phyloP scores from a whole-genome alignment of 1,140 invertebrate species.

The Eurosta solidaginis region DNA sequence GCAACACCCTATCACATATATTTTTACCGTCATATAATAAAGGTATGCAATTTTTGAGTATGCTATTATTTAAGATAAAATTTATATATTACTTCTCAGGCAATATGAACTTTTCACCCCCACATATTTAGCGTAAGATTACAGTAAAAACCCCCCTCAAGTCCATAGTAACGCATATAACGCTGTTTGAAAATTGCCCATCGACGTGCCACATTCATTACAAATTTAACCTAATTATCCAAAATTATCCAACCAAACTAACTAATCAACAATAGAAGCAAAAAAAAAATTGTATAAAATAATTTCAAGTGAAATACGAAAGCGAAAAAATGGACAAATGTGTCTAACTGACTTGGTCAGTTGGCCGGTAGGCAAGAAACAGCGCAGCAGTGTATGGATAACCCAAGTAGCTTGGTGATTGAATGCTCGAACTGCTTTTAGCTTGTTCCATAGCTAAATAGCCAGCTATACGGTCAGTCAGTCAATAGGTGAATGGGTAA shows the following conservation, averaged over 20 bases:
- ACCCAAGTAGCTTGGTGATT: background rate
- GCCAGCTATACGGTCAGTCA: background rate
- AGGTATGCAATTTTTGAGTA: too few relatives aligned
- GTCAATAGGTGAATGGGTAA: constrained; percentile 17
- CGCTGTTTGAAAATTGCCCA: constrained; percentile 14
- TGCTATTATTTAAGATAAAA: too few relatives aligned
- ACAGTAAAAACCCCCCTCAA: too few relatives aligned
- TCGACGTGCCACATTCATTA: constrained; percentile 14
- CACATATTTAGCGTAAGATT: background rate
- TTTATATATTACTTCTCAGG: background rate
- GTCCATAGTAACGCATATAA: too few relatives aligned
- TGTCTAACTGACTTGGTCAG: background rate
- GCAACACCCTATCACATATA: too few relatives aligned
- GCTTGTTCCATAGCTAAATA: background rate
- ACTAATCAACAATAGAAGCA: background rate
- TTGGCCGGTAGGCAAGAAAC: background rate
- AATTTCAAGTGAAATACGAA: background rate
- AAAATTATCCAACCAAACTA: constrained; percentile 23
- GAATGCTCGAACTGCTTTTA: background rate
- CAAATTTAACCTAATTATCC: constrained; percentile 25
- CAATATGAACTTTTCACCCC: background rate
- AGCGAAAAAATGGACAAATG: background rate
- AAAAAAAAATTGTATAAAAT: background rate
- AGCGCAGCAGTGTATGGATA: too few relatives aligned
- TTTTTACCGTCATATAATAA: background rate